A percentile compares a stretch with the other conserved stretches of the same genome.
These are phyloP conservation scores for Mesoclemmys tuberculata DNA, from an alignment of 2,113 vertebrate genomes.

Conservation along the genomic window DNA sequence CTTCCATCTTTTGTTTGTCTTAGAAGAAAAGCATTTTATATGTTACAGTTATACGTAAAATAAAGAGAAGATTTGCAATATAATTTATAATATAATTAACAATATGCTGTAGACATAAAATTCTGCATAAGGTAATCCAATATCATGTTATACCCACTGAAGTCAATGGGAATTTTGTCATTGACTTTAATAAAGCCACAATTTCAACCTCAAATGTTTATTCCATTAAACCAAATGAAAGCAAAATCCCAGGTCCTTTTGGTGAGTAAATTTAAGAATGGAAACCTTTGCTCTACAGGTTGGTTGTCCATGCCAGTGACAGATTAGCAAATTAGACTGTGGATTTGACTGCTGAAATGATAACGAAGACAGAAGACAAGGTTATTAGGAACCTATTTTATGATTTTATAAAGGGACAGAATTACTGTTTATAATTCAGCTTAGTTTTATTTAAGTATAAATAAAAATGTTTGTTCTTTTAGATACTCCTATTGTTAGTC, in stretches of 20 bases:
- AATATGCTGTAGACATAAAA: background rate
- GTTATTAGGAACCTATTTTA: background rate
- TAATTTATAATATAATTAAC: background rate
- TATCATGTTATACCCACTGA: background rate
- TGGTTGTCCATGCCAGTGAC: background rate
- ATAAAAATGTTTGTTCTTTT: background rate
- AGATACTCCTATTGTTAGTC: background rate
- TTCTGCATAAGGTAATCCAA: background rate
- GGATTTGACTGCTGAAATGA: background rate
- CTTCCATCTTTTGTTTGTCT: slow-evolving; percentile 7
- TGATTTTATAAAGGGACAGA: slow-evolving; percentile 16
- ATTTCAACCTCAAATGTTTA: background rate
- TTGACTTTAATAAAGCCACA: background rate
- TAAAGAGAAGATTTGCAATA: background rate
- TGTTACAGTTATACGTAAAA: background rate
- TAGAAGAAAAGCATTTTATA: background rate
- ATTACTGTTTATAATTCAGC: background rate
- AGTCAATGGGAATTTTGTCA: background rate
- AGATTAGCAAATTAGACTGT: slow-evolving; percentile 18
- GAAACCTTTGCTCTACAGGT: background rate
- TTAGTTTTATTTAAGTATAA: slow-evolving; percentile 14
- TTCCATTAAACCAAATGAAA: slow-evolving; percentile 15
- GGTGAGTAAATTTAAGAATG: background rate
- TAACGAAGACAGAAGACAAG: background rate
- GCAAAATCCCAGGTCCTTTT: background rate